Base-by-base conservation (phyloP, 92 coral and sea anemone genomes). In the Muricea muricata region DNA sequence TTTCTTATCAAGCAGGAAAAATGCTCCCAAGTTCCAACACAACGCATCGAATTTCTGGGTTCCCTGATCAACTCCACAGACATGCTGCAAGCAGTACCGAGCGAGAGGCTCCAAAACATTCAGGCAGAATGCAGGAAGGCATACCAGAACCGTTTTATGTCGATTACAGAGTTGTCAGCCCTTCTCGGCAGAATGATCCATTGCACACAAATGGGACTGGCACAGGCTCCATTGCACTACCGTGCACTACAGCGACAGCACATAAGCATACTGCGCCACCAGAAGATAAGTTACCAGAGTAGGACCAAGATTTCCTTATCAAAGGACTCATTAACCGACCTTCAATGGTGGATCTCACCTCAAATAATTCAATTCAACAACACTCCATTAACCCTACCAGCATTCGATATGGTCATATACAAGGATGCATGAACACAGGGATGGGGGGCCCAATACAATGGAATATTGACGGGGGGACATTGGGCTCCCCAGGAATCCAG, bases 1-100 rank as follows among this genome's bases (percentile, higher is more conserved):
- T 82, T 83, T 60, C 52, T 70, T 0, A 21, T 83, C 54, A 83
- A 83, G 25, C 34, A 56, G 18, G 87, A 83, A 72, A 83, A 83
- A 28, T 71, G 87, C 72, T 71, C 80, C 48, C 50, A 65, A 65
- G 72, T 81, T 54, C 87, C 68, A 13, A 21, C 54, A 12, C 87
- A 72, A 69, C 58, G 68, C 23, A 32, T 83, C 15, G 87, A 69
- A 34, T 83, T 83, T 23, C 80, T 83, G 57, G 87, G 69, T 20
- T 40, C 80, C 47, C 45, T 83, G n/a, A 39, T 83, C 65, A 71
- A 69, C 56, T 83, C 81, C 9, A 71, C 0, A 12, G 56, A 54
- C 29, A 70, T 83, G 87, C 71, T 81, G 2, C 65, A 31, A 48
- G 80, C 87, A 20, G 80, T 71, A 10, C 87, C 80, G 31, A 46